phyloP scores from a whole-genome alignment of 1,140 invertebrate genomes.

The Tetragnatha versicolor region DNA sequence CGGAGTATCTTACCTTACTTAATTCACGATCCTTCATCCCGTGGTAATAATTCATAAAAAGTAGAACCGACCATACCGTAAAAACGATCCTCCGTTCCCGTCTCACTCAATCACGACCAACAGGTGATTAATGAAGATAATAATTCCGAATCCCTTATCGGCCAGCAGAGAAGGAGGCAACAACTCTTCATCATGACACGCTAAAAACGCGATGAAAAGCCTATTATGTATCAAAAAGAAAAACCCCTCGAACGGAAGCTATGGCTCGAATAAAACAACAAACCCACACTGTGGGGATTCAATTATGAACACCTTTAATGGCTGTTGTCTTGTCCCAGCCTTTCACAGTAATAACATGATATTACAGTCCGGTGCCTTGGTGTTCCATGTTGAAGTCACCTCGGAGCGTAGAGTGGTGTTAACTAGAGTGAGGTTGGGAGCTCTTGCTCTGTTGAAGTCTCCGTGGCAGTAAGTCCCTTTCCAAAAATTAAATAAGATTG shows the following conservation, averaged over 20 bases:
- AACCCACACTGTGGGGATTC: slow-evolving; percentile 36
- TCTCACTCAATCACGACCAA: neutral
- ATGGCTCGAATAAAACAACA: slow-evolving; percentile 39
- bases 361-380: slow-evolving; percentile 48
- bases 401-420: too few species aligned
- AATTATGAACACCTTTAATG: slow-evolving; percentile 41
- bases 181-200: neutral
- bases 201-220: slow-evolving; percentile 16
- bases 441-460: too few species aligned
- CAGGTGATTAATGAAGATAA: slow-evolving; percentile 33
- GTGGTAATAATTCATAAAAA: too few species aligned
- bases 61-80: too few species aligned
- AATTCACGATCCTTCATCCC: too few species aligned
- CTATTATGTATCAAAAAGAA: neutral
- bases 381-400: too few species aligned
- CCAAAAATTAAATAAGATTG: too few species aligned
- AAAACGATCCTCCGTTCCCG: neutral
- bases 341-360: slow-evolving; percentile 48
- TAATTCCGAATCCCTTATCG: slow-evolving; percentile 9
- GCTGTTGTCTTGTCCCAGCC: slow-evolving; percentile 20
- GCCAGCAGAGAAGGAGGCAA: neutral
- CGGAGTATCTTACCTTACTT: too few species aligned
- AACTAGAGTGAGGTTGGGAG: too few species aligned
- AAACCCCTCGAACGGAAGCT: slow-evolving; percentile 5
- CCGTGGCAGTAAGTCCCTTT: too few species aligned